A percentile compares a stretch with the other conserved stretches of the same genome.
phyloP scores from a whole-genome alignment of 2,888 invertebrate genomes.

The Odontocerum albicorne region DNA sequence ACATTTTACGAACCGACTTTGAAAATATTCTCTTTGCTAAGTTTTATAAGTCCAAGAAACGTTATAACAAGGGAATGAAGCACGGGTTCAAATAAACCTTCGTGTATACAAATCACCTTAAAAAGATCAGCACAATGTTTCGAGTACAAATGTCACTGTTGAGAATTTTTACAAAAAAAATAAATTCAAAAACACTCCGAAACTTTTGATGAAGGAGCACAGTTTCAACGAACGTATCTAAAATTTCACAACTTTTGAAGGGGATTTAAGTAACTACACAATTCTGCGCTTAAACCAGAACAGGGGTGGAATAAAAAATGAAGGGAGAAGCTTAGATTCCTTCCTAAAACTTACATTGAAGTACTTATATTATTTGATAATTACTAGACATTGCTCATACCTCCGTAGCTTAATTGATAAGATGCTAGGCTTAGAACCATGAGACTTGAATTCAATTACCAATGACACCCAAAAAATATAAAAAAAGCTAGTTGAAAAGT shows the following conservation, averaged over 20 bases:
- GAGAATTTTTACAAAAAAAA: too few relatives aligned
- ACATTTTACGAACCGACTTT: not conserved
- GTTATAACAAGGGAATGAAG: slow-evolving; percentile 34
- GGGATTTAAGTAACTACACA: not conserved
- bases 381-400: too few relatives aligned
- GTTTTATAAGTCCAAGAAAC: slow-evolving; percentile 26
- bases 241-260: not conserved
- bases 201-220: too few relatives aligned
- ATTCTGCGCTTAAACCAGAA: slow-evolving; percentile 8
- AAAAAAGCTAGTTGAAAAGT: too few relatives aligned
- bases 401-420: too few relatives aligned
- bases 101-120: too few relatives aligned
- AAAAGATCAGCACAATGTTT: too few relatives aligned
- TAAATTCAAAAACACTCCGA: too few relatives aligned
- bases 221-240: not conserved
- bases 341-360: slow-evolving; percentile 31
- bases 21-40: slow-evolving; percentile 8
- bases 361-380: slow-evolving; percentile 4
- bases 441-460: too few relatives aligned
- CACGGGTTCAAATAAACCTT: slow-evolving; percentile 22
- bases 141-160: too few relatives aligned
- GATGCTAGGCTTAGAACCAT: too few relatives aligned
- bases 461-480: too few relatives aligned
- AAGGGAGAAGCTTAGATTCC: slow-evolving; percentile 24
- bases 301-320: slow-evolving; percentile 13